These are phyloP conservation scores for Cyphomyrus discorhynchus DNA, from an alignment of 2,113 vertebrate species.

Conservation along the genomic window DNA sequence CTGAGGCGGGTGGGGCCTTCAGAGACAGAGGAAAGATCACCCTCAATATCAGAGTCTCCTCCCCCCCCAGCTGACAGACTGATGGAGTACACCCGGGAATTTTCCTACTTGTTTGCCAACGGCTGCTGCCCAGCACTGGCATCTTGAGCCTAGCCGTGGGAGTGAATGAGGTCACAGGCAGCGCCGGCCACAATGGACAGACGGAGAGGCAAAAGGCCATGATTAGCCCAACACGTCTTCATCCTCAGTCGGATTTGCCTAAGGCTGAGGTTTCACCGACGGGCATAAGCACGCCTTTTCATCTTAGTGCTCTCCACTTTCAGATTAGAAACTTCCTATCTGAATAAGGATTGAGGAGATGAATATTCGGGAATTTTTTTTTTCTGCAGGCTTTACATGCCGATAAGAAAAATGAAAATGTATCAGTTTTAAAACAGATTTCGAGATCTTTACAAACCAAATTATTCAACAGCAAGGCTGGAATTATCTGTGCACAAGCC, in stretches of 20 bases:
- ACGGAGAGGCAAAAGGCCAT: not conserved
- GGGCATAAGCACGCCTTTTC: not conserved
- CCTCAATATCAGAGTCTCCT: not conserved
- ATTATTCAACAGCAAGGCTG: not conserved
- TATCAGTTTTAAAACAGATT: not conserved
- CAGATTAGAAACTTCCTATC: slow-evolving; percentile 2
- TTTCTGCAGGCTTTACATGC: not conserved
- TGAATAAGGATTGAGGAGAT: not conserved
- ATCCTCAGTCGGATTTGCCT: not conserved
- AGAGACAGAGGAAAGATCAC: not conserved
- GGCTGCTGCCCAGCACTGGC: not conserved
- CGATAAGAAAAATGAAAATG: not conserved
- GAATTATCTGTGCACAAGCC: not conserved
- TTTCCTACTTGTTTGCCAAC: not conserved
- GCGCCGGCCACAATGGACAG: not conserved
- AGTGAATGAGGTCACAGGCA: not conserved
- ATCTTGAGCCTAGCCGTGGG: not conserved
- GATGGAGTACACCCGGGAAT: not conserved
- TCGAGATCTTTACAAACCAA: not conserved
- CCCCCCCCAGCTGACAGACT: not conserved
- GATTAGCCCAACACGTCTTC: not conserved
- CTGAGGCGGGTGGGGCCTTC: not conserved
- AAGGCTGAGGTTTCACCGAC: not conserved
- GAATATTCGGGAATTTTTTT: not conserved
- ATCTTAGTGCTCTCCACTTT: not conserved